phyloP scores from a whole-genome alignment of 2,113 vertebrate species.

The Fulmarus glacialis region DNA sequence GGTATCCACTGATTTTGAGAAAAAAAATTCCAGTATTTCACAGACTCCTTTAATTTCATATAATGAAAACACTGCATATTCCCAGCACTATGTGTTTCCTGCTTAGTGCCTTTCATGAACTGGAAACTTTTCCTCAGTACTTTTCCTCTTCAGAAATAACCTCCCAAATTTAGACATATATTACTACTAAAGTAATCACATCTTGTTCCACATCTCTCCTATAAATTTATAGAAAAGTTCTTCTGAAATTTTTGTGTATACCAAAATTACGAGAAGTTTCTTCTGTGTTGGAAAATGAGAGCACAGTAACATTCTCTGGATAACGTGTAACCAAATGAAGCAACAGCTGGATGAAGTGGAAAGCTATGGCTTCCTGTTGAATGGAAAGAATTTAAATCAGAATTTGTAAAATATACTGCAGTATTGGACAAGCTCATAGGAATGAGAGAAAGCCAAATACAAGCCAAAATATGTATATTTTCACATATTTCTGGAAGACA shows the following conservation, averaged over 20 bases:
- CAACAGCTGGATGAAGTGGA: background rate
- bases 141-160: background rate
- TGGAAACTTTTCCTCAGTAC: background rate
- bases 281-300: slow-evolving; percentile 11
- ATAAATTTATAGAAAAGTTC: background rate
- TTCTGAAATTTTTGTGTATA: background rate
- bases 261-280: background rate
- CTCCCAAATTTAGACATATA: background rate
- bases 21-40: background rate
- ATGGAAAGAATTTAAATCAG: slow-evolving; percentile 49
- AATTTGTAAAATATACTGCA: slow-evolving; percentile 23
- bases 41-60: background rate
- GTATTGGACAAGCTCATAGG: background rate
- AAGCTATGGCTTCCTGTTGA: slow-evolving; percentile 3
- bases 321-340: background rate
- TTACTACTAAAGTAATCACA: background rate
- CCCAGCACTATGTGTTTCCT: background rate
- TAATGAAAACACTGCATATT: background rate
- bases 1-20: background rate
- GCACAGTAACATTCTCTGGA: background rate
- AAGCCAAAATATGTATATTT: slow-evolving; percentile 34
- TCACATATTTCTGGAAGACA: background rate
- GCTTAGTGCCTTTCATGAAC: background rate
- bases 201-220: background rate
- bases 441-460: background rate